A percentile compares a stretch with the other conserved stretches of the same genome.
These are phyloP conservation scores for Pseudobourletiella spinata DNA, from an alignment of 1,140 invertebrate species.

Conservation along the genomic window DNA sequence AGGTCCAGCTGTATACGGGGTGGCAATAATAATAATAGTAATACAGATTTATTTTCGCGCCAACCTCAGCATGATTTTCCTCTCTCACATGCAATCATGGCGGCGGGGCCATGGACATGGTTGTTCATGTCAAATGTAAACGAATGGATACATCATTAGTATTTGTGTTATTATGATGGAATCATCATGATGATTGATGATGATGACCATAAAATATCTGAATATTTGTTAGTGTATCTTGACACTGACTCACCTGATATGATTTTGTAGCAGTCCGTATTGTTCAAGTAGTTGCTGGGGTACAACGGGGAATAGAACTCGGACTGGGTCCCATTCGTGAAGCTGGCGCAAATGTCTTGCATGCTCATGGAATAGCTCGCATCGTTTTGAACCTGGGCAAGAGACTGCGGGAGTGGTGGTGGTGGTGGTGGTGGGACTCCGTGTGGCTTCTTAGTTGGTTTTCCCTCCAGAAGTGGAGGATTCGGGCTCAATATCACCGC, in stretches of 20 bases:
- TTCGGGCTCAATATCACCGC: background rate
- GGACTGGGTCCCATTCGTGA: constrained; percentile 15
- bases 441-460: background rate
- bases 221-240: no score
- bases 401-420: background rate
- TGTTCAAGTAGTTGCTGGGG: constrained; percentile 58
- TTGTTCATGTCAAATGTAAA: background rate
- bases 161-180: no score
- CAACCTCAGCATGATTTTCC: no score
- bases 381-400: constrained; percentile 10
- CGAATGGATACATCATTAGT: no score
- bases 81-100: no score
- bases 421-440: no score
- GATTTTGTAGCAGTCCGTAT: constrained; percentile 57
- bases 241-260: constrained; percentile 66
- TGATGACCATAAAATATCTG: no score
- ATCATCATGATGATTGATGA: no score
- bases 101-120: no score
- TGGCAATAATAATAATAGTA: background rate
- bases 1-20: constrained; percentile 53
- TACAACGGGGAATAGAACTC: constrained; percentile 67
- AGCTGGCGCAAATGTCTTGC: constrained; percentile 6
- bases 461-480: background rate
- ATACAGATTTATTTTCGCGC: constrained; percentile 3
- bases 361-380: background rate